Percentiles rank a stretch among this genome's conserved stretches.
phyloP scores from a whole-genome alignment of 2,888 invertebrate genomes.

The Platycheirus albimanus region DNA sequence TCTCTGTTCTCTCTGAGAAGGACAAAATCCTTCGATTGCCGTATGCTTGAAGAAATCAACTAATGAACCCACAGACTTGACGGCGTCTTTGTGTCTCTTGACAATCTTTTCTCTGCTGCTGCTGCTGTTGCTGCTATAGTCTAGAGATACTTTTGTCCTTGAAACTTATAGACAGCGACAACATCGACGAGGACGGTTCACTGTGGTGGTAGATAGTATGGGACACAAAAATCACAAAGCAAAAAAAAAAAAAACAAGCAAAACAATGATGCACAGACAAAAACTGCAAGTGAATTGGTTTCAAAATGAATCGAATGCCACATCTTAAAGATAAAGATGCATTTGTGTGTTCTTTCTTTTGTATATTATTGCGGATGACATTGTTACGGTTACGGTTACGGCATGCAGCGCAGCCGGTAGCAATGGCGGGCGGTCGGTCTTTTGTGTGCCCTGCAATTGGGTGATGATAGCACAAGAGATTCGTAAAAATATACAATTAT shows the following conservation, averaged over 20 bases:
- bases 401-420: too few relatives aligned
- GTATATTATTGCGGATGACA: slow-evolving; percentile 42
- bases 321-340: slow-evolving; percentile 26
- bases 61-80: slow-evolving; percentile 71
- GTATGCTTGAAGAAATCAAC: slow-evolving; percentile 68
- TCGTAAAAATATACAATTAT: slow-evolving; percentile 66
- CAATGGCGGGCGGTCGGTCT: neutral
- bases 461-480: slow-evolving; percentile 32
- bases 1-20: neutral
- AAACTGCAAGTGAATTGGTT: slow-evolving; percentile 23
- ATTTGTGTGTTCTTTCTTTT: neutral
- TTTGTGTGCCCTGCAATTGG: slow-evolving; percentile 38
- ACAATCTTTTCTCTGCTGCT: slow-evolving; percentile 24
- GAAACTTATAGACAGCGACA: neutral
- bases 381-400: slow-evolving; percentile 11
- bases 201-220: too few relatives aligned
- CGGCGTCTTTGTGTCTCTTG: slow-evolving; percentile 70
- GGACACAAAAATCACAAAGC: neutral
- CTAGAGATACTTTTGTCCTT: slow-evolving; percentile 36
- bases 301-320: slow-evolving; percentile 6
- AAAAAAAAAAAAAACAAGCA: neutral
- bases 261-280: slow-evolving; percentile 31
- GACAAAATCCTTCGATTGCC: slow-evolving; percentile 33
- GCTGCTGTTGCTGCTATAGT: neutral
- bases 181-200: slow-evolving; percentile 11